Conservation (phyloP, 2,113 vertebrate species). For the Rallus limicola region DNA sequence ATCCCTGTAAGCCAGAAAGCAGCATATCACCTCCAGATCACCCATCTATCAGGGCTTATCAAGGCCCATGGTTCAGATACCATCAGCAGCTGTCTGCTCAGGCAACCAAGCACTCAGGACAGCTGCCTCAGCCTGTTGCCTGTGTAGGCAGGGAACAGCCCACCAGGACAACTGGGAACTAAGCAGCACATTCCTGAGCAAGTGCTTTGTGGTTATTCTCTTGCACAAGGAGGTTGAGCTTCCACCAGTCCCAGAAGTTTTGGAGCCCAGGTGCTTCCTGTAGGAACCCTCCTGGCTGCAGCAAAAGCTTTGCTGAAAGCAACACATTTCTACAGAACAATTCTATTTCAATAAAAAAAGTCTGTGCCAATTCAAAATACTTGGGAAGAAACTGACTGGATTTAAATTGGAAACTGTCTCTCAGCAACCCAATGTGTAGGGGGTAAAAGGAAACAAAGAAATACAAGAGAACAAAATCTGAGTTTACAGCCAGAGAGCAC, state of each 20-base stretch:
- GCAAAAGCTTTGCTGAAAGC: not conserved
- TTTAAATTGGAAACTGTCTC: not conserved
- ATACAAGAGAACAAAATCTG: not conserved
- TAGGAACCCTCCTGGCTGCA: not conserved
- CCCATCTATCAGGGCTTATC: not conserved
- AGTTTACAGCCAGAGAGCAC: not conserved
- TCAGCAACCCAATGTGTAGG: not conserved
- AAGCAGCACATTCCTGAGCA: accelerated
- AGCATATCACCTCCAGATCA: not conserved
- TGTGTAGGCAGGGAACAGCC: not conserved
- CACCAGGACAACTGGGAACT: not conserved
- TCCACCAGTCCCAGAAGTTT: not conserved
- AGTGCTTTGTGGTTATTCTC: accelerated
- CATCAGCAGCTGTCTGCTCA: not conserved
- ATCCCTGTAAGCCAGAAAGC: not conserved
- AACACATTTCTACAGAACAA: not conserved
- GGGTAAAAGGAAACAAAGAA: not conserved
- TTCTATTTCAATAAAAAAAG: not conserved
- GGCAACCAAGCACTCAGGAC: not conserved
- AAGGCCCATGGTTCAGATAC: not conserved
- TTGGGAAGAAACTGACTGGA: not conserved
- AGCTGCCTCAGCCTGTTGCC: not conserved
- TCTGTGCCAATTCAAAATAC: not conserved
- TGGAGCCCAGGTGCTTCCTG: not conserved
- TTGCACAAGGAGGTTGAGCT: not conserved